Base-by-base conservation (phyloP, 2,113 vertebrate species). In the Riparia riparia region DNA sequence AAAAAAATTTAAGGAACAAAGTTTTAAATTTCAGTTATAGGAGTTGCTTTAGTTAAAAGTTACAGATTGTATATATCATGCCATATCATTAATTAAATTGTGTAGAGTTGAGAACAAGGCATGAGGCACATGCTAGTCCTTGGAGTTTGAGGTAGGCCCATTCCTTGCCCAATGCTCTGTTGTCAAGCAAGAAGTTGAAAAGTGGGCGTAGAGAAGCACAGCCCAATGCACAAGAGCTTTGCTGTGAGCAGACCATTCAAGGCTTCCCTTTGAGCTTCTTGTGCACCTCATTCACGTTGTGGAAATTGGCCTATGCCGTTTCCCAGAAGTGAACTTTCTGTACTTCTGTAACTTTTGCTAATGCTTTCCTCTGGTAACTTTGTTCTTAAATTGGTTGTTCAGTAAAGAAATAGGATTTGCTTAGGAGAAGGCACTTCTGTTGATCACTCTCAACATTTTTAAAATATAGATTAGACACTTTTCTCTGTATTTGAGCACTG, bases 281-380 rank as follows among this genome's bases (percentile, higher is more conserved):
- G 0, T 13, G 41, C 1, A 0, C 39, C 54, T 7, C 32, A 16
- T 50, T 70, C 31, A 64, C 6, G 17, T 58, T 16, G 17, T 32
- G 29, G 71, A 80, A 92, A 66, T 4, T 54, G 11, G 26, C 14
- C 17, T 22, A 2, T 39, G 25, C 17, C 68, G 29, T 72, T 80
- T 58, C 45, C 24, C 21, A 80, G 34, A 60, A 68, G 26, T 39
- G 13, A 17, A 42, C 79, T 82, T 88, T 57, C 32, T 73, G 26
- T 73, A 47, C 37, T 66, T 82, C 20, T 58, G 2, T 58, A 58
- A 60, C 7, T 29, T 83, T 49, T 86, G 11, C 13, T 47, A 28
- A 39, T n/a, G 72, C 32, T 89, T 83, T 74, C 12, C 5, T 78
- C 57, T 63, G 12, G 9, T 64, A 42, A 4, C 11, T 84, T 78